phyloP scores from a whole-genome alignment of 2,888 invertebrate genomes.

The Philereme transversata region DNA sequence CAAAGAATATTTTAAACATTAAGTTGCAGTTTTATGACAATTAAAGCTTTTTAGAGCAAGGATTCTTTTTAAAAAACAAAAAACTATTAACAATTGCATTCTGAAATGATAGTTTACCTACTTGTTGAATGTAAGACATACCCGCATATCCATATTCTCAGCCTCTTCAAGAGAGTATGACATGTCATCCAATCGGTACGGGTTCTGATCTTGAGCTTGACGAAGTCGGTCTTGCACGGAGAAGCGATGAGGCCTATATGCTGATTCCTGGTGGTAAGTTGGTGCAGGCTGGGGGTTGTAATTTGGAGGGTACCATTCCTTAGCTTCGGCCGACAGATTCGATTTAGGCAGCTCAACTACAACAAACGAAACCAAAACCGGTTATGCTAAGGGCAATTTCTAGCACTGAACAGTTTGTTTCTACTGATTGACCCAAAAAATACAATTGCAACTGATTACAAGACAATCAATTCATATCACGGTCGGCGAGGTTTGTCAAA shows the following conservation, averaged over 20 bases:
- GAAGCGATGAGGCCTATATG: slow-evolving; percentile 65
- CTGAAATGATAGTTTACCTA: no score
- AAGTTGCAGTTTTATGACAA: no score
- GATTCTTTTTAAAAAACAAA: no score
- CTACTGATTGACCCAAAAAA: slow-evolving; percentile 46
- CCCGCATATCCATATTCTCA: slow-evolving; percentile 73
- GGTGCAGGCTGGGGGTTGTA: slow-evolving; percentile 67
- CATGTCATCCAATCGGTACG: slow-evolving; percentile 73
- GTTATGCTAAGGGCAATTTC: slow-evolving; percentile 22
- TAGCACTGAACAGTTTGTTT: slow-evolving; percentile 3
- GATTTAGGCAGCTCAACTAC: slow-evolving; percentile 71
- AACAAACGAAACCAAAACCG: slow-evolving; percentile 25
- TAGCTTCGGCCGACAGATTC: slow-evolving; percentile 82
- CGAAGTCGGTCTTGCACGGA: slow-evolving; percentile 77
- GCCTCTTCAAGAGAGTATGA: slow-evolving; percentile 72
- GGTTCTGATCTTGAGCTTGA: slow-evolving; percentile 74
- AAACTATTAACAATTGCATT: no score
- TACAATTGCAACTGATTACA: slow-evolving; percentile 25
- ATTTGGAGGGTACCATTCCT: slow-evolving; percentile 85
- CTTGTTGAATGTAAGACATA: slow-evolving; percentile 37
- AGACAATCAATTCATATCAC: slow-evolving; percentile 45
- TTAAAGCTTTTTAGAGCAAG: no score
- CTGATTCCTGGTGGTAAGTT: slow-evolving; percentile 60
- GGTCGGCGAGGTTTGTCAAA: slow-evolving; percentile 62
- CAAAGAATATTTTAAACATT: no score